Evolutionary conservation across 2,797 vertebrate genomes (phyloP).

Genomic region (Chelidonichthys spinosus): DNA sequence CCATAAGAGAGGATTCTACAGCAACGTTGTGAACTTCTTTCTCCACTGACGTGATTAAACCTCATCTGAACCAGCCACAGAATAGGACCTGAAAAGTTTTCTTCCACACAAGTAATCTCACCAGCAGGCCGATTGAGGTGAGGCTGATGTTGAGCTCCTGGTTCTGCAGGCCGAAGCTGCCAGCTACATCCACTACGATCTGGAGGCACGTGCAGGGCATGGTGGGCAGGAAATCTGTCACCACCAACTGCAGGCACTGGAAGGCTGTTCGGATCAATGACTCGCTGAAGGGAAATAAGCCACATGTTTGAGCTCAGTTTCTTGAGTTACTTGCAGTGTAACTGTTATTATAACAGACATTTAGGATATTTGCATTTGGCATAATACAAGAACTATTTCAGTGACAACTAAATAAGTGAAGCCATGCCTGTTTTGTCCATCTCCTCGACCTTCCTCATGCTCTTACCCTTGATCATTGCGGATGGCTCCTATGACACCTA

Average conservation of each 20-base stretch:
- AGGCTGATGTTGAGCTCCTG: slow-evolving; percentile 99
- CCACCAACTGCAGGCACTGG: slow-evolving; percentile 99
- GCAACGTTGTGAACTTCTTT: too few species aligned
- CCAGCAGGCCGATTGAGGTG: slow-evolving; percentile 97
- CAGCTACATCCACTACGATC: slow-evolving; percentile 98
- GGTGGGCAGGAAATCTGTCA: slow-evolving; percentile 98
- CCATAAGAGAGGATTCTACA: too few species aligned
- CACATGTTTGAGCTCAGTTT: background rate
- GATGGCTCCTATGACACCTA: slow-evolving; percentile 98
- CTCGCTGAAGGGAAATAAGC: slow-evolving; percentile 82
- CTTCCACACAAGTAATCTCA: slow-evolving; percentile 67
- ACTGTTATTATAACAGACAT: background rate
- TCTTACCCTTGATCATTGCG: slow-evolving; percentile 98
- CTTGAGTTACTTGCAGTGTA: background rate
- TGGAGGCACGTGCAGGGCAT: slow-evolving; percentile 99
- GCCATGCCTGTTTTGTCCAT: background rate
- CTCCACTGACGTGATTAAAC: too few species aligned
- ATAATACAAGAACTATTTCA: background rate
- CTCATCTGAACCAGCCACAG: too few species aligned
- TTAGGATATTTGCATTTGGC: background rate
- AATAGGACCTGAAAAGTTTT: too few species aligned
- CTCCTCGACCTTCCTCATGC: background rate
- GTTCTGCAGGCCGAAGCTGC: slow-evolving; percentile 99
- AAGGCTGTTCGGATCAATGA: slow-evolving; percentile 98
- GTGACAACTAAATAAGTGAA: background rate